These are phyloP conservation scores for Nasua narica DNA, from an alignment of 2,797 vertebrate species.

Conservation along the genomic window DNA sequence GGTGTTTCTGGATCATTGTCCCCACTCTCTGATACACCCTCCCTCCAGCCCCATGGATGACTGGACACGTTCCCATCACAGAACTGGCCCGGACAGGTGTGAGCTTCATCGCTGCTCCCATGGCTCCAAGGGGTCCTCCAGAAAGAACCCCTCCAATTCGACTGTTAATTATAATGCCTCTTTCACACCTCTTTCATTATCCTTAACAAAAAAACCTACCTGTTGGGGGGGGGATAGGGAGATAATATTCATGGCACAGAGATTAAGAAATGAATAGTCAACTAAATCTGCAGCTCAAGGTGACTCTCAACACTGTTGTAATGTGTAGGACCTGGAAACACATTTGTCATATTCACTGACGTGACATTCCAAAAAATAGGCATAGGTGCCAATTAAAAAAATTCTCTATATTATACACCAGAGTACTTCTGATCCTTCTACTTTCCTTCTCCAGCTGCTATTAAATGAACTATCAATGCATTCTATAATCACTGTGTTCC, in stretches of 20 bases:
- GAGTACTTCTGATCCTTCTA: neutral
- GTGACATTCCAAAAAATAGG: neutral
- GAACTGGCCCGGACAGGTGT: accelerated
- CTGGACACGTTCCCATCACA: neutral
- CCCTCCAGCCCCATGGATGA: too few relatives aligned
- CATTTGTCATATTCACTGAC: neutral
- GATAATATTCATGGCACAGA: neutral
- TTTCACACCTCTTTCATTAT: neutral
- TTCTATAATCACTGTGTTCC: too few relatives aligned
- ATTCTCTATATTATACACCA: neutral
- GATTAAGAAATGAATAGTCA: neutral
- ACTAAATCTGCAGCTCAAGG: neutral
- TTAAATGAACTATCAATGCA: neutral
- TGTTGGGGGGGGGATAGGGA: accelerated
- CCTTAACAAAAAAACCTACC: neutral
- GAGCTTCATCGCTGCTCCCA: accelerated
- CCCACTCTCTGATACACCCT: accelerated
- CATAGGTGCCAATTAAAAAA: neutral
- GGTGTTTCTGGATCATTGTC: neutral
- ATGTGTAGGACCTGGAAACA: neutral
- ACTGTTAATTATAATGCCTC: neutral
- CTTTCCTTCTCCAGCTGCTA: neutral
- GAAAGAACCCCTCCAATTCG: too few relatives aligned
- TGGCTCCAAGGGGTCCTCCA: neutral
- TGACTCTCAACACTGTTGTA: neutral